phyloP scores from a whole-genome alignment of 2,888 invertebrate genomes.

The Tenthredo distinguenda region DNA sequence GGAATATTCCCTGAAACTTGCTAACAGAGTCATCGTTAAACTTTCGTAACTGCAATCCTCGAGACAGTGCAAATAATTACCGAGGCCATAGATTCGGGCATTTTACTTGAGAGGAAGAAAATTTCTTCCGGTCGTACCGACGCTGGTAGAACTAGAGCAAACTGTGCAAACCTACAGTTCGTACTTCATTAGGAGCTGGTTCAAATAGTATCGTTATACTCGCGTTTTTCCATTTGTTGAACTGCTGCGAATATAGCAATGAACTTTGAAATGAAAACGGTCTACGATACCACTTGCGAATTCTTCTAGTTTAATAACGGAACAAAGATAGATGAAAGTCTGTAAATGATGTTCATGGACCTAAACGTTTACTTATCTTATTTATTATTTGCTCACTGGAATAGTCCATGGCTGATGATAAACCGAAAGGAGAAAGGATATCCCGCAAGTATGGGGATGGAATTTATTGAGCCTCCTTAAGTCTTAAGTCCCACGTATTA shows the following conservation, averaged over 20 bases:
- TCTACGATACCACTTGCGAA: neutral
- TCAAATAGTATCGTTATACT: slow-evolving; percentile 3
- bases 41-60: neutral
- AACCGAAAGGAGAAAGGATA: neutral
- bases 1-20: neutral
- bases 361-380: neutral
- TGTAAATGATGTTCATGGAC: too few species aligned
- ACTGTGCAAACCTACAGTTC: slow-evolving; percentile 15
- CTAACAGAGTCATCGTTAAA: neutral
- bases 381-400: neutral
- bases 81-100: neutral
- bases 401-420: neutral
- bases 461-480: neutral
- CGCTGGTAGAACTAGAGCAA: neutral
- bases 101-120: neutral
- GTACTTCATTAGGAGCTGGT: slow-evolving; percentile 8
- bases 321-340: neutral
- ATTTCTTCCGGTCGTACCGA: neutral
- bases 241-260: neutral
- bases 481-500: neutral
- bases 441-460: neutral
- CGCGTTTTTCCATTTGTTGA: slow-evolving; percentile 4
- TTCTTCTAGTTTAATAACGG: neutral
- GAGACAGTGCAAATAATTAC: neutral
- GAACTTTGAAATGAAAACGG: slow-evolving; percentile 7